These are phyloP conservation scores for Diabrotica balteata DNA, from an alignment of 2,888 invertebrate species.

Conservation along the genomic window DNA sequence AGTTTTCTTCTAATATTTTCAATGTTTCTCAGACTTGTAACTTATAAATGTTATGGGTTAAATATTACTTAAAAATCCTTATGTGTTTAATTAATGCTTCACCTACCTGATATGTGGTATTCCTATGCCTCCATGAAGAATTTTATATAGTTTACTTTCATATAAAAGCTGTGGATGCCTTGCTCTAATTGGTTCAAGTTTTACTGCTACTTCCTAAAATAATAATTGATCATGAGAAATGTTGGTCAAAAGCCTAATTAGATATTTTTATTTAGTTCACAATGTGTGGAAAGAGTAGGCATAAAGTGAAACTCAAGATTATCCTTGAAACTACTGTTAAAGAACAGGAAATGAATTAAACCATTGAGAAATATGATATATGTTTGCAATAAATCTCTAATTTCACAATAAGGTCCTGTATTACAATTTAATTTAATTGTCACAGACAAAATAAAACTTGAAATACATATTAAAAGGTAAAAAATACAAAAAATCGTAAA, in stretches of 20 bases:
- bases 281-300: conserved; percentile 1
- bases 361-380: conserved; percentile 2
- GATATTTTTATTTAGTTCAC: conserved; percentile 12
- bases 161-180: conserved; percentile 98
- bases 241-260: conserved; percentile 5
- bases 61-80: no score
- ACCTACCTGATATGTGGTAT: conserved; percentile 93
- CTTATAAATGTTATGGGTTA: no score
- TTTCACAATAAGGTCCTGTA: not conserved
- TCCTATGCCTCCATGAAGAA: conserved; percentile 95
- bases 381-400: conserved; percentile 9
- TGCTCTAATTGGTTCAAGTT: conserved; percentile 95
- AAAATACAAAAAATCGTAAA: conserved; percentile 24
- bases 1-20: no score
- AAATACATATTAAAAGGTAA: conserved; percentile 16
- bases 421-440: no score
- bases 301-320: conserved; percentile 10
- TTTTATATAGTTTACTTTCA: conserved; percentile 98
- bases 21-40: no score
- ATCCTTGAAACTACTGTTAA: conserved; percentile 26
- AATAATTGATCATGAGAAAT: conserved; percentile 39
- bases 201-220: conserved; percentile 95
- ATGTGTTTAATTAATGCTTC: not conserved
- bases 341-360: conserved; percentile 5
- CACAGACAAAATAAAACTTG: not conserved